Evolutionary conservation across 2,888 invertebrate species (phyloP), one percentile per base, ranked within the genome.

Genomic region (Lampropteryx suffumata): DNA sequence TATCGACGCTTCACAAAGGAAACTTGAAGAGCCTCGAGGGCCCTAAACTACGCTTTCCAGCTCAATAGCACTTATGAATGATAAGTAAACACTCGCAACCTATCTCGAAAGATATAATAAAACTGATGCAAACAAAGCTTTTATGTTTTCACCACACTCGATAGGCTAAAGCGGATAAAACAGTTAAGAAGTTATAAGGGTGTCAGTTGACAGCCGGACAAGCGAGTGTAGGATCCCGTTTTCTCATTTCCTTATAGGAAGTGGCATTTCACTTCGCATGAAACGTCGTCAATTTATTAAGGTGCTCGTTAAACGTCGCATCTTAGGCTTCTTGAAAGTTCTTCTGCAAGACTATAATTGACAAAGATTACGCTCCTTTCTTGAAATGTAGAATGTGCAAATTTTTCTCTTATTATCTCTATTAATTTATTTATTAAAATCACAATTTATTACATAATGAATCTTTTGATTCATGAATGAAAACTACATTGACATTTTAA

Each of bases 11-110:
- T 65, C 68, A 79, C 78, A 77, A 82, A 77, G 78, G 73, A 71
- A 64, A 69, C 71, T 64, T 77, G 67, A 71, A 78, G 80, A 70
- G 70, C 53, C 61, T 76, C 57, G 61, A 82, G 79, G 61, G 73
- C 68, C 71, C 73, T 76, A 74, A 81, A 78, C 76, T 71, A 67
- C 73, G 69, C 61, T 69, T 73, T 79, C 68, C 71, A 76, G 65
- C 71, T 77, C 71, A 69, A 82, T 75, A 67, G 71, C 69, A 64
- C 81, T 81, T 68, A 61, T 66, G 67, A 71, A 71, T 76, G 76
- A 78, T 79, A 79, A 79, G 79, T 76, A 74, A 76, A 76, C 71
- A 73, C 64, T 68, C 67, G 54, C 28, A 37, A 52, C 41, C 48
- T 55, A 70, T 69, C 65, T 70, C 61, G 57, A 65, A 64, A 64